Percentiles rank a stretch among this genome's conserved stretches.
phyloP scores from a whole-genome alignment of 2,797 vertebrate species.

The Dermochelys coriacea region DNA sequence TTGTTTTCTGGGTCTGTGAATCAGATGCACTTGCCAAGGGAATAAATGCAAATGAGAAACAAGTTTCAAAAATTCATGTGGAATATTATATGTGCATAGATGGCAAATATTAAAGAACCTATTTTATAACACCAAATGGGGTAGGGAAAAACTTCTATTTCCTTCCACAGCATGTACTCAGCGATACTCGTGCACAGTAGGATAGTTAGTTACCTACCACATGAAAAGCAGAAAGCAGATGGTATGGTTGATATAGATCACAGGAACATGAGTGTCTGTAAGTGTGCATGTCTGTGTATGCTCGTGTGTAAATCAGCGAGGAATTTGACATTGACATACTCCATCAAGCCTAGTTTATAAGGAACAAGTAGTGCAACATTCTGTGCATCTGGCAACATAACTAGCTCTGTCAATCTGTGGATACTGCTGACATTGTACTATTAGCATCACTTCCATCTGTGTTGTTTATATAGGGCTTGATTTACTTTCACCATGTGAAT shows the following conservation, averaged over 20 bases:
- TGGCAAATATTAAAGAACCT: constrained; percentile 81
- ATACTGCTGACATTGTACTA: constrained; percentile 87
- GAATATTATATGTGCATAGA: constrained; percentile 75
- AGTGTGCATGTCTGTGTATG: constrained; percentile 84
- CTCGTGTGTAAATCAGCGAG: constrained; percentile 86
- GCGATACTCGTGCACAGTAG: constrained; percentile 84
- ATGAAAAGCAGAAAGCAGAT: constrained; percentile 87
- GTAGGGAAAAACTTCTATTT: constrained; percentile 80
- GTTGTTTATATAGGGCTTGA: constrained; percentile 86
- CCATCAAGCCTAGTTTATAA: constrained; percentile 88
- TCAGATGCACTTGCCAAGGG: constrained; percentile 25
- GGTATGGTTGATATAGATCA: constrained; percentile 84
- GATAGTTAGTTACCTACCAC: constrained; percentile 85
- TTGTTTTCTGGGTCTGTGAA: constrained; percentile 2
- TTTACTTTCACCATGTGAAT: constrained; percentile 84
- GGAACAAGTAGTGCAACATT: constrained; percentile 88
- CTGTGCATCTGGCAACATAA: constrained; percentile 87
- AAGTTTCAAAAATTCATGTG: constrained; percentile 74
- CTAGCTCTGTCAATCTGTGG: constrained; percentile 87
- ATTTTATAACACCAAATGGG: constrained; percentile 83
- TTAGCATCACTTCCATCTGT: constrained; percentile 86
- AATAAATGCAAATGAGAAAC: constrained; percentile 69
- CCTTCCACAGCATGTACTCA: constrained; percentile 83
- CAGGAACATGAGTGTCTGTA: constrained; percentile 86
- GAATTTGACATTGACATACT: constrained; percentile 88